Base-by-base conservation (phyloP, 2,797 vertebrate species). In the Urocyon cinereoargenteus region DNA sequence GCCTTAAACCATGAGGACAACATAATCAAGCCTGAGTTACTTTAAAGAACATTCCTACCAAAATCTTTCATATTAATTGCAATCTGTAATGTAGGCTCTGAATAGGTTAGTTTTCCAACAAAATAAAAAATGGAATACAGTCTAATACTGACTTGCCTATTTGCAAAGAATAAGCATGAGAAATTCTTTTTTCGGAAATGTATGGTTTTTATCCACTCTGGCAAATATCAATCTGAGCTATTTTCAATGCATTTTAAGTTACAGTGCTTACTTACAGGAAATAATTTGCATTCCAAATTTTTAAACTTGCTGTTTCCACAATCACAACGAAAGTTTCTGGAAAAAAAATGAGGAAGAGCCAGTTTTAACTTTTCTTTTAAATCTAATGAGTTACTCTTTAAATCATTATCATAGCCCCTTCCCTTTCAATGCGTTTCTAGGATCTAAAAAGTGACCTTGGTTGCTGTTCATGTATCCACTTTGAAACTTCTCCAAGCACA, bases 251-350 rank as follows among this genome's bases (percentile, higher is more conserved):
- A 75, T 93, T 70, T 95, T 62, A 66, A 68, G 51, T 79, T 93
- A 87, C 0, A 83, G 9, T 0, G 16, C 13, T 88, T 93, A 97
- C 99, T 99, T 98, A 99, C 99, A 40, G 99, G 99, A 94, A 99
- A 98, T 28, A 99, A 98, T 98, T 99, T 99, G 99, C 99, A 99
- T 98, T 99, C 99, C 96, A 99, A 98, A 85, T 99, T 99, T 78
- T 99, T 99, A 98, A 99, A 99, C 97, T 99, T 99, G 98, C 98
- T 98, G 88, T 99, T 99, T 96, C 99, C 99, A 99, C 99, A 99
- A 98, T 99, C 99, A 94, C 99, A 99, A 73, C 98, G 97, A 93
- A 99, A 99, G 97, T 99, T 99, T 98, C 99, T 99, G 91, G 22
- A 85, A 98, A 94, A 92, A 90, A 92, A 89, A 94, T 93, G 62